Evolutionary conservation across 2,113 vertebrate species (phyloP).

Genomic region (Cryptomyrus ogoouensis): DNA sequence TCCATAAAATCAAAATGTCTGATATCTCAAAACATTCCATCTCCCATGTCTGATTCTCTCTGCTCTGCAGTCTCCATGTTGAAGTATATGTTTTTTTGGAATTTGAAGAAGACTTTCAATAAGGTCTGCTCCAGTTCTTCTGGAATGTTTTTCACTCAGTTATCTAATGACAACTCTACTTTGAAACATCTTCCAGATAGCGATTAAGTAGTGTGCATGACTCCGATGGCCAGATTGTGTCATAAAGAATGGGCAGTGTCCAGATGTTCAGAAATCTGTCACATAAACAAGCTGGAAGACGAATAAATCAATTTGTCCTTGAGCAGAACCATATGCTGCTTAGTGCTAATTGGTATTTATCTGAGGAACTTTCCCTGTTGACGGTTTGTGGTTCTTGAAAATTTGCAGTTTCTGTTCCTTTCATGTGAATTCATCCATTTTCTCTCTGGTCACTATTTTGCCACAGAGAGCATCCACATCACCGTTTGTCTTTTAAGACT

Average conservation of each 20-base stretch:
- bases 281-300: not conserved
- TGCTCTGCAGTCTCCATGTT: not conserved
- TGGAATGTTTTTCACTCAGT: not conserved
- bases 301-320: not conserved
- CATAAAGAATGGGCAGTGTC: not conserved
- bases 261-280: slow-evolving; percentile 1
- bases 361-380: not conserved
- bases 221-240: not conserved
- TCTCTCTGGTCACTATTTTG: not conserved
- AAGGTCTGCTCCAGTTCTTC: not conserved
- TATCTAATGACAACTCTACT: not conserved
- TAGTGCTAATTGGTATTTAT: not conserved
- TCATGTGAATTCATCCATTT: not conserved
- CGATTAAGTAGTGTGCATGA: not conserved
- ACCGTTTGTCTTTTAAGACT: not conserved
- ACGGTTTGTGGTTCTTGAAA: not conserved
- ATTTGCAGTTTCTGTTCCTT: not conserved
- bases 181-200: not conserved
- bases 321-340: not conserved
- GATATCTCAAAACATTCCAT: not conserved
- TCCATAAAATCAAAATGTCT: not conserved
- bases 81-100: not conserved
- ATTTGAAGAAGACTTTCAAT: not conserved
- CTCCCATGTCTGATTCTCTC: not conserved
- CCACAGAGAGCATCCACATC: not conserved